Percentiles rank a stretch among this genome's conserved stretches.
phyloP scores from a whole-genome alignment of 2,113 vertebrate species.

The Halcyon malimbica region DNA sequence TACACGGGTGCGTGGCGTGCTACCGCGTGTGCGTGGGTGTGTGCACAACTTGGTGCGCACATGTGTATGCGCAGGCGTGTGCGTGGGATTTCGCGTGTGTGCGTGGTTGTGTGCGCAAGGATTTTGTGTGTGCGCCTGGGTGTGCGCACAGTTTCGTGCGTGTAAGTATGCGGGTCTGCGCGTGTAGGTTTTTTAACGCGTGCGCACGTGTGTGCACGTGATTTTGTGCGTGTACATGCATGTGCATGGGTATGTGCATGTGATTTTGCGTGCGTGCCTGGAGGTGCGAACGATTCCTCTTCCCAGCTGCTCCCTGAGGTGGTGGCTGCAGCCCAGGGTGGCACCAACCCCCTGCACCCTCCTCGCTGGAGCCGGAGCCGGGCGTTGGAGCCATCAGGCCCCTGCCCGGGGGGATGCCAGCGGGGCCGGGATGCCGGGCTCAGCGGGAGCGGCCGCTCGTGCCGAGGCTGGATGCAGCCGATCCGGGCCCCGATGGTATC shows the following conservation, averaged over 20 bases:
- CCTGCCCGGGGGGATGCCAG: rapidly evolving
- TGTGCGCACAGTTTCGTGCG: no score
- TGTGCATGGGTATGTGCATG: neutral
- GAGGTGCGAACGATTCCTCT: neutral
- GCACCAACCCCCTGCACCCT: rapidly evolving
- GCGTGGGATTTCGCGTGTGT: neutral
- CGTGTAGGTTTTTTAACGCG: neutral
- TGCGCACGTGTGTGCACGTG: neutral
- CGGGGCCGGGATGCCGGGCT: rapidly evolving
- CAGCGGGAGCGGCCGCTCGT: neutral
- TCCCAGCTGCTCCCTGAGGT: rapidly evolving
- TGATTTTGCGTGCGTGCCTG: no score
- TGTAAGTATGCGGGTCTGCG: no score
- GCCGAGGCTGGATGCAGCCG: neutral
- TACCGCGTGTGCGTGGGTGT: neutral
- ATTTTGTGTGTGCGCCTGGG: neutral
- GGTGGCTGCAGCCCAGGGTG: neutral
- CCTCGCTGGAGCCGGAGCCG: neutral
- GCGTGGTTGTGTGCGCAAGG: neutral
- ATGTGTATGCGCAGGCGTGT: no score
- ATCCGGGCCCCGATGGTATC: neutral
- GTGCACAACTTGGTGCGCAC: neutral
- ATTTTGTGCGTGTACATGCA: neutral
- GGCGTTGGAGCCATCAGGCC: neutral
- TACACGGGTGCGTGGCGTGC: neutral